Evolutionary conservation across 2,888 invertebrate species (phyloP).

Genomic region (Melanostoma scalare): DNA sequence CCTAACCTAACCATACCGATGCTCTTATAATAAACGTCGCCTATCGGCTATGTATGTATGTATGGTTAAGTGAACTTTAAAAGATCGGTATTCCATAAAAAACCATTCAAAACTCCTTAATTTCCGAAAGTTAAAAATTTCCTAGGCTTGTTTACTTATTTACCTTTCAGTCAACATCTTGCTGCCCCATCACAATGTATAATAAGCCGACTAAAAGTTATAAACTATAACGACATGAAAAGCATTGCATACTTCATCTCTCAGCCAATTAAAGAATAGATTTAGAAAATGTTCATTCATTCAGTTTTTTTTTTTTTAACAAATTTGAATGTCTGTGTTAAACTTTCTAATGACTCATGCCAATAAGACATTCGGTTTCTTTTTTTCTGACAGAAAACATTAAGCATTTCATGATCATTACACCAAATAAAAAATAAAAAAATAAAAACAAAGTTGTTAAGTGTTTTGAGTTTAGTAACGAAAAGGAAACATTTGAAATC

Average conservation of each 20-base stretch:
- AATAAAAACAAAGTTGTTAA: conserved; percentile 7
- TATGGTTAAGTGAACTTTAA: too few relatives aligned
- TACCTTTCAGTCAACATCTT: too few relatives aligned
- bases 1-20: too few relatives aligned
- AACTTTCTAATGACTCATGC: conserved; percentile 53
- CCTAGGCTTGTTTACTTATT: too few relatives aligned
- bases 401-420: conserved; percentile 68
- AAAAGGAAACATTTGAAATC: conserved; percentile 11
- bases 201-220: background rate
- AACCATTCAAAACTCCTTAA: too few relatives aligned
- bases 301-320: background rate
- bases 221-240: conserved; percentile 35
- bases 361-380: conserved; percentile 47
- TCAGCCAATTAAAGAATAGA: conserved; percentile 45
- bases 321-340: conserved; percentile 14
- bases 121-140: too few relatives aligned
- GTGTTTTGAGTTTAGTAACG: conserved; percentile 43
- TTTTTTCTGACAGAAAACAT: conserved; percentile 58
- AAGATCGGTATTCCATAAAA: too few relatives aligned
- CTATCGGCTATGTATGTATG: too few relatives aligned
- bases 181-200: too few relatives aligned
- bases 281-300: conserved; percentile 36
- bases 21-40: too few relatives aligned
- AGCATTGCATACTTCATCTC: conserved; percentile 47
- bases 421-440: conserved; percentile 38